Evolutionary conservation across 2,797 vertebrate species (phyloP), one percentile per base, ranked within the genome.

Genomic region (Rhinophrynus dorsalis): DNA sequence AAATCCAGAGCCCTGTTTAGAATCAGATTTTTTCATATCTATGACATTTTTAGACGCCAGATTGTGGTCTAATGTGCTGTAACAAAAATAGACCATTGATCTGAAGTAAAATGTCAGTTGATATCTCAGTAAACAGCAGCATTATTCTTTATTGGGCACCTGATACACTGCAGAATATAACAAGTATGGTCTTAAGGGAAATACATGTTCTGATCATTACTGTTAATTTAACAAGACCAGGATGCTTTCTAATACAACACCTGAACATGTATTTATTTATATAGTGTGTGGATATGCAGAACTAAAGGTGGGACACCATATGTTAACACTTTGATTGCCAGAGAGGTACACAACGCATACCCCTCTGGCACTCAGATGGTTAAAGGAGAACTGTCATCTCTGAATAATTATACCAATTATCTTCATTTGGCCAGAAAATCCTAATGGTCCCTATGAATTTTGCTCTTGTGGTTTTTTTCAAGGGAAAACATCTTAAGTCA

Each of bases 61-160:
- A 94, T 90, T 92, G 89, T 88, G 88, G 88, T 89, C 90, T 93
- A 88, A 90, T 85, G 86, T 67, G 82, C 85, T 86, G 85, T 90
- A 85, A 88, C 89, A 87, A 88, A 80, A 85, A 86, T 80, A 90
- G 90, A 86, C 87, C 88, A 88, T 87, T 83, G 85, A 85, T 83
- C 85, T 82, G 84, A 82, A 81, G 81, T 60, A 85, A 93, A 94
- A 93, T 93, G 92, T 90, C 90, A 92, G 86, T 87, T 90, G 91
- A 93, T 94, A 94, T 94, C 92, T 92, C 83, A 81, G 93, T 94
- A 94, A 96, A 94, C 91, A 95, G 90, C 89, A 92, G 90, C 90
- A 88, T 88, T 92, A 91, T 92, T 91, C 88, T 93, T 95, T 93
- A 92, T 92, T 93, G 89, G 92, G 84, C 82, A 78, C 80, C 69